These are phyloP conservation scores for Aethina tumida DNA, from an alignment of 1,140 invertebrate genomes.

Conservation along the genomic window DNA sequence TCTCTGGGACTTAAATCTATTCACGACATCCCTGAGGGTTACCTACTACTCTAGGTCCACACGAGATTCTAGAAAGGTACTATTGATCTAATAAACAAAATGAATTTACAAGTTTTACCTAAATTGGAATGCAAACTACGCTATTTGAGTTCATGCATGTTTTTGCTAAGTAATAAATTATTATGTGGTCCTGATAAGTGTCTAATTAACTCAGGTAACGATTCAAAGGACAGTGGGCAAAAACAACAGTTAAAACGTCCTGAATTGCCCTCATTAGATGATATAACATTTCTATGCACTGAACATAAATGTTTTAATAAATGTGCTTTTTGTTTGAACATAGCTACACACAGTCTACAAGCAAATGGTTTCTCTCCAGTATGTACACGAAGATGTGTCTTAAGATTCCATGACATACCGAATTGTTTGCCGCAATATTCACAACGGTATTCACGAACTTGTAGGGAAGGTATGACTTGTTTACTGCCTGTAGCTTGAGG, in stretches of 20 bases:
- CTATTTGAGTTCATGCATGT: slow-evolving; percentile 61
- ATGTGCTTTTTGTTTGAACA: slow-evolving; percentile 84
- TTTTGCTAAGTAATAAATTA: slow-evolving; percentile 74
- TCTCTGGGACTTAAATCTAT: slow-evolving; percentile 15
- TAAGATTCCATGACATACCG: slow-evolving; percentile 82
- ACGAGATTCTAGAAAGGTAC: slow-evolving; percentile 13
- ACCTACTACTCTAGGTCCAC: slow-evolving; percentile 20
- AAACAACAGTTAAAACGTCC: slow-evolving; percentile 74
- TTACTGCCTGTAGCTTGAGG: slow-evolving; percentile 37
- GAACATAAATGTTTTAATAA: slow-evolving; percentile 76
- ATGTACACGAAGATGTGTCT: slow-evolving; percentile 74
- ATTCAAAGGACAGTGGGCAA: slow-evolving; percentile 72
- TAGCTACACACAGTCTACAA: slow-evolving; percentile 74
- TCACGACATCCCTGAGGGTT: slow-evolving; percentile 20
- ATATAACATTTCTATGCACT: slow-evolving; percentile 75
- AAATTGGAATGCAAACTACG: slow-evolving; percentile 28
- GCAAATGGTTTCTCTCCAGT: slow-evolving; percentile 82
- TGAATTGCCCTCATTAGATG: slow-evolving; percentile 57
- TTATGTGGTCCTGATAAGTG: slow-evolving; percentile 79
- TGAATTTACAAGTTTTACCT: slow-evolving; percentile 19
- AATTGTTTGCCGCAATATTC: slow-evolving; percentile 83
- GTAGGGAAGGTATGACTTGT: slow-evolving; percentile 40
- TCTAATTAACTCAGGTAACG: slow-evolving; percentile 69
- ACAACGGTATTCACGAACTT: slow-evolving; percentile 71
- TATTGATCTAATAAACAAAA: slow-evolving; percentile 24